Evolutionary conservation across 2,797 vertebrate species (phyloP).

Genomic region (Sebastes variabilis): DNA sequence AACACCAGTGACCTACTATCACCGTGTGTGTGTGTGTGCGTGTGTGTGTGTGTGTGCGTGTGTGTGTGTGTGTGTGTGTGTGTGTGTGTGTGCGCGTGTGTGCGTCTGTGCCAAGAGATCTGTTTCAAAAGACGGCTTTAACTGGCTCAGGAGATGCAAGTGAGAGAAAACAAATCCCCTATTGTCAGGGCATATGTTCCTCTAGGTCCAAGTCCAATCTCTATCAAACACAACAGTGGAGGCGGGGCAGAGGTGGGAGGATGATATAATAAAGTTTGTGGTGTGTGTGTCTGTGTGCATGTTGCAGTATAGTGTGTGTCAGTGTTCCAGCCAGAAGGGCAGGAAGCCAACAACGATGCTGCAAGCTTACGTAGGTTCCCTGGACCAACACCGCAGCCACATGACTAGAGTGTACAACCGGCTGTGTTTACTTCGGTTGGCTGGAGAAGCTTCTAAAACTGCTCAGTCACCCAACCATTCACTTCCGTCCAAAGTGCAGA

Average conservation of each 20-base stretch:
- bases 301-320: conserved; percentile 24
- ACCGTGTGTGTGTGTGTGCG: background rate
- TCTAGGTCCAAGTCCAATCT: conserved; percentile 59
- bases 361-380: conserved; percentile 58
- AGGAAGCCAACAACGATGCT: conserved; percentile 65
- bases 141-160: conserved; percentile 54
- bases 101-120: conserved; percentile 39
- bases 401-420: conserved; percentile 52
- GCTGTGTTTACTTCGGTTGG: conserved; percentile 53
- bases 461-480: conserved; percentile 49
- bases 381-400: conserved; percentile 61
- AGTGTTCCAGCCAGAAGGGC: conserved; percentile 48
- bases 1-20: conserved; percentile 29
- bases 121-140: conserved; percentile 56
- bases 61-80: background rate
- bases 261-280: conserved; percentile 58
- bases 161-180: conserved; percentile 67
- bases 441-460: conserved; percentile 46
- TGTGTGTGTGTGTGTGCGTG: conserved; percentile 10
- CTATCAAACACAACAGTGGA: conserved; percentile 47
- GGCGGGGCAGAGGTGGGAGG: conserved; percentile 55
- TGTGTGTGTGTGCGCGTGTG: background rate
- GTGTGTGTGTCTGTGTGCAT: conserved; percentile 4
- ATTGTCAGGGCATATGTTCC: conserved; percentile 74
- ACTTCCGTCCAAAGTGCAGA: conserved; percentile 31